Evolutionary conservation across 2,888 invertebrate species (phyloP).

Genomic region (Boloria selene): DNA sequence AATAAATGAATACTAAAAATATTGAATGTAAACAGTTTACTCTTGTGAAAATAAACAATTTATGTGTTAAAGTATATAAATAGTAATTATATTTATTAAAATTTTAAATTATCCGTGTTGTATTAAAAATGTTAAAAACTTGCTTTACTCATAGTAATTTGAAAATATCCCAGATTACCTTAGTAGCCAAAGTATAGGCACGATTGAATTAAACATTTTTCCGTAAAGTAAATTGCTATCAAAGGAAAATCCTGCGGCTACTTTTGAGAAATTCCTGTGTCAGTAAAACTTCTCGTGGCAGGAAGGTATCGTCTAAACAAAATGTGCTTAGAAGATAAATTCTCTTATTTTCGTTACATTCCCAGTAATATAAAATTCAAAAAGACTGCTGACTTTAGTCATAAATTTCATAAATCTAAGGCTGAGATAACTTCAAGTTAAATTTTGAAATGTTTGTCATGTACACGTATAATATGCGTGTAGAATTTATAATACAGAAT

Average conservation of each 20-base stretch:
- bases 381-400: conserved; percentile 10
- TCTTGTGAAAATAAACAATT: background rate
- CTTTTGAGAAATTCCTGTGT: conserved; percentile 35
- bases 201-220: conserved; percentile 42
- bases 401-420: conserved; percentile 15
- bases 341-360: conserved; percentile 20
- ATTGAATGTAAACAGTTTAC: no score
- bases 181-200: conserved; percentile 13
- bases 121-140: conserved; percentile 4
- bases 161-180: conserved; percentile 15
- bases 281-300: conserved; percentile 30
- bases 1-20: no score
- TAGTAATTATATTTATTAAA: background rate
- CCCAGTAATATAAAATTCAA: conserved; percentile 17
- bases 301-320: conserved; percentile 27
- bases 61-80: background rate
- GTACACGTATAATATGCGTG: background rate
- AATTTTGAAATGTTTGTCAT: conserved; percentile 11
- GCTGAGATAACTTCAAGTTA: conserved; percentile 4
- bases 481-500: background rate
- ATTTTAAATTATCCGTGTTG: background rate
- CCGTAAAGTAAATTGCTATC: conserved; percentile 39
- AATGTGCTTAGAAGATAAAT: conserved; percentile 25
- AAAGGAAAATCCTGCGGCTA: conserved; percentile 37
- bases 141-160: conserved; percentile 7